Conservation (phyloP, 2,797 vertebrate genomes). For the Argyrosomus regius region DNA sequence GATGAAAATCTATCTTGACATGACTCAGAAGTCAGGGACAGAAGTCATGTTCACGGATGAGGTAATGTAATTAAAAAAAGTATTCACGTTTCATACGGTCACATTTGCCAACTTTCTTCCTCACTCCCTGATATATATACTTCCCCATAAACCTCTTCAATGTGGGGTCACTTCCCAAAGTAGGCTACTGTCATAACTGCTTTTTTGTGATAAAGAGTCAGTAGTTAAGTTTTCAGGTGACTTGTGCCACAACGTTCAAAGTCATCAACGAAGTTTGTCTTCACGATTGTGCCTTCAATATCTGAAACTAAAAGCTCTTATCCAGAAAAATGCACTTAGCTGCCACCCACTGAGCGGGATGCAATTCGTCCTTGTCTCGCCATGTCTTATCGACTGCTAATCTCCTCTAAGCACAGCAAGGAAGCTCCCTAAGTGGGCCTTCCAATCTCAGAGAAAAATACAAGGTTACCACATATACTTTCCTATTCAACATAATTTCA, state of each 20-base stretch:
- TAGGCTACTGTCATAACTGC: background rate
- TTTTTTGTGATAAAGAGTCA: background rate
- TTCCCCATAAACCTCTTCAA: background rate
- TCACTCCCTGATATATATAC: no score
- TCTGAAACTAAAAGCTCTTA: conserved; percentile 20
- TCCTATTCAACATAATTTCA: background rate
- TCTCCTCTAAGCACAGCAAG: conserved; percentile 47
- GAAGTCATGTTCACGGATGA: no score
- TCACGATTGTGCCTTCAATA: background rate
- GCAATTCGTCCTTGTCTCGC: conserved; percentile 54
- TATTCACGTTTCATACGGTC: no score
- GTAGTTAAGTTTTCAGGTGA: background rate
- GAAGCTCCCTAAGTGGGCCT: conserved; percentile 30
- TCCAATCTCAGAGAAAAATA: conserved; percentile 17
- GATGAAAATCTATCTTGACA: no score
- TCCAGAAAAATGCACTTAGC: conserved; percentile 27
- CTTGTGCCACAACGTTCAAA: background rate
- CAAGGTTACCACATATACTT: background rate
- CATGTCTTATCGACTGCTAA: conserved; percentile 56
- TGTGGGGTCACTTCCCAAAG: background rate
- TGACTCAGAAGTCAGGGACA: no score
- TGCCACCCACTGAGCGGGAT: conserved; percentile 57
- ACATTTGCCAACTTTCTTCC: no score
- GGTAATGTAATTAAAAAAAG: no score
- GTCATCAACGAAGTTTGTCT: no score